Evolutionary conservation across 2,113 vertebrate species (phyloP).

Genomic region (Melanerpes aurifrons): DNA sequence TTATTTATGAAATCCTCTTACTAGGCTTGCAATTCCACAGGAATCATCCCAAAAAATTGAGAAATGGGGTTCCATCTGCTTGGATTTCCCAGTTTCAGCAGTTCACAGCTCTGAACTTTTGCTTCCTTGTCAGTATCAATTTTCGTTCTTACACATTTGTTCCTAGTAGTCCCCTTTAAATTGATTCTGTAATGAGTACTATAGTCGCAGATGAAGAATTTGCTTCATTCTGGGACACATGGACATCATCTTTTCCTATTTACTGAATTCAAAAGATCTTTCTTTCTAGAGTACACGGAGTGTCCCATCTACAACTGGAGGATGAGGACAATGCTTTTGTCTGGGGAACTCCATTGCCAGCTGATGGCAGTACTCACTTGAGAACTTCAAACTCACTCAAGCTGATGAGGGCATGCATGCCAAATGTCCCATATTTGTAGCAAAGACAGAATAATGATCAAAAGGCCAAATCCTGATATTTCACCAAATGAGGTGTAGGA

Average conservation of each 20-base stretch:
- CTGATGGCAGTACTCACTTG: neutral
- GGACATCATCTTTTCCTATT: neutral
- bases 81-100: neutral
- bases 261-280: neutral
- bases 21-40: neutral
- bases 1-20: neutral
- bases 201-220: neutral
- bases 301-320: neutral
- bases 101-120: neutral
- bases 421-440: neutral
- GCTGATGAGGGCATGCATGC: neutral
- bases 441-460: neutral
- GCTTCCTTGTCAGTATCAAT: neutral
- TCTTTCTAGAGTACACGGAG: neutral
- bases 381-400: neutral
- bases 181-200: neutral
- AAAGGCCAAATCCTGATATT: neutral
- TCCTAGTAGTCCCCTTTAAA: neutral
- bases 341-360: neutral
- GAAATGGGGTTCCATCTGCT: neutral
- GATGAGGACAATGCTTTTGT: neutral
- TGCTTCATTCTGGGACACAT: neutral
- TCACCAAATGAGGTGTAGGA: neutral
- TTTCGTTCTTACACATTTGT: neutral
- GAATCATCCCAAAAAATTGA: neutral